Evolutionary conservation across 2,797 vertebrate species (phyloP).

Genomic region (Phrynocephalus vlangalii): DNA sequence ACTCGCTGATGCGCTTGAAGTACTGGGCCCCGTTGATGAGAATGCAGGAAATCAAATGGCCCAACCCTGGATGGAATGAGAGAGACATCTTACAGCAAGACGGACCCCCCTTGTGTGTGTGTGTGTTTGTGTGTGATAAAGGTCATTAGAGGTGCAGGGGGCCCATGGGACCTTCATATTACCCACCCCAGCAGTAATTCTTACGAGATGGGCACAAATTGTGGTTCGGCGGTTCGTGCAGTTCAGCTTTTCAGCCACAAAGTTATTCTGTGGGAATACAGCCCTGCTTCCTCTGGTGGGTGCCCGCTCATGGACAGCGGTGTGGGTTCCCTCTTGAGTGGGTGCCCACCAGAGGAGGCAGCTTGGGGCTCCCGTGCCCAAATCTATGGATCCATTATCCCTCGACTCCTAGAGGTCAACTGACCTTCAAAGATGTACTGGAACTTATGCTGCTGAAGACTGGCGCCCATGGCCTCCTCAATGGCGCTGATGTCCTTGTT

Average conservation of each 20-base stretch:
- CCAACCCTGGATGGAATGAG: conserved; percentile 82
- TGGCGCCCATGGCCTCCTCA: conserved; percentile 94
- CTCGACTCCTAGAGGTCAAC: not conserved
- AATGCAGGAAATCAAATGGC: conserved; percentile 97
- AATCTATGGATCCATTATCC: fast-evolving
- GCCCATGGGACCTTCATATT: not conserved
- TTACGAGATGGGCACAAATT: too few species aligned
- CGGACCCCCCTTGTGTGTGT: too few species aligned
- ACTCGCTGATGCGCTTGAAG: conserved; percentile 98
- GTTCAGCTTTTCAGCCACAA: too few species aligned
- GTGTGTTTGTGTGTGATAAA: too few species aligned
- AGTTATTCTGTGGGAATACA: too few species aligned
- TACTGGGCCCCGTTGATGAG: conserved; percentile 97
- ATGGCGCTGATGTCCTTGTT: conserved; percentile 98
- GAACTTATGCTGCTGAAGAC: conserved; percentile 97
- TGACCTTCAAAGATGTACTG: conserved; percentile 99
- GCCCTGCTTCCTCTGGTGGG: too few species aligned
- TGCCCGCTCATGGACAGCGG: too few species aligned
- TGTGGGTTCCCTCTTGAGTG: too few species aligned
- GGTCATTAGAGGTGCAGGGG: too few species aligned
- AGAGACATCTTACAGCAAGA: not conserved
- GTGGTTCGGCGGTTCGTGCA: too few species aligned
- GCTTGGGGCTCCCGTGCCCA: not conserved
- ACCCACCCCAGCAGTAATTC: not conserved
- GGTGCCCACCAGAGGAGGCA: too few species aligned